Base-by-base conservation (phyloP, 1,140 invertebrate species). In the Carposina sasakii region DNA sequence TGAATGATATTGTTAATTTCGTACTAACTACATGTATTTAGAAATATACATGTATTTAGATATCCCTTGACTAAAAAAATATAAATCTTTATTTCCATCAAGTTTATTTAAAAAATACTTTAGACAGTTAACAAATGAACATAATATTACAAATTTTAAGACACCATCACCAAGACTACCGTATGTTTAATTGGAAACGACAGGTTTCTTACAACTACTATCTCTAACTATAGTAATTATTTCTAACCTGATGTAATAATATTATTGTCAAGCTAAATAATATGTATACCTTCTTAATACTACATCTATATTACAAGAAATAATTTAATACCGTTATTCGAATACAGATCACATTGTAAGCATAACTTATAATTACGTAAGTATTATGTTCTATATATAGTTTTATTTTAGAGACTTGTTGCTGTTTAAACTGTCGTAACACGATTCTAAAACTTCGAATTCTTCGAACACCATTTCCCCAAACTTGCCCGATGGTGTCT, bases 401-500 rank as follows among this genome's bases (percentile, higher is more conserved):
- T 39, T 49, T 70, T 78, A 81, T 61, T 77, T 79, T 51, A 70
- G 54, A 53, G 78, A 75, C 69, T 81, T 85, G 76, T 76, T 79
- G 48, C 82, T 87, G 72, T 88, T 89, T 57, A 89, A 75, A 77
- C 88, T 89, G 69, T 89, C 88, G 48, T 82, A 85, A 58, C 77
- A 81, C 23, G 77, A 71, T 65, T 90, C 89, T 59, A 89, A 76
- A 30, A 94, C 89, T 82, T 94, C 91, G 54, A 93, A 94, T 52
- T 92, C 90, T 75, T 94, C 92, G 52, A 94, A 94, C 61, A 93
- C 91, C 88, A 94, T 94, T 55, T 94, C 92, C 5, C 91, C 90
- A 60, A 91, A 91, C 62, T 91, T 91, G 41, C 87, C 87, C 3
- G 79, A 73, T 41, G 86, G 77, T 47, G 83, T 73, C 60, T 85